phyloP scores from a whole-genome alignment of 2,797 vertebrate genomes.

The Phataginus tetradactyla region DNA sequence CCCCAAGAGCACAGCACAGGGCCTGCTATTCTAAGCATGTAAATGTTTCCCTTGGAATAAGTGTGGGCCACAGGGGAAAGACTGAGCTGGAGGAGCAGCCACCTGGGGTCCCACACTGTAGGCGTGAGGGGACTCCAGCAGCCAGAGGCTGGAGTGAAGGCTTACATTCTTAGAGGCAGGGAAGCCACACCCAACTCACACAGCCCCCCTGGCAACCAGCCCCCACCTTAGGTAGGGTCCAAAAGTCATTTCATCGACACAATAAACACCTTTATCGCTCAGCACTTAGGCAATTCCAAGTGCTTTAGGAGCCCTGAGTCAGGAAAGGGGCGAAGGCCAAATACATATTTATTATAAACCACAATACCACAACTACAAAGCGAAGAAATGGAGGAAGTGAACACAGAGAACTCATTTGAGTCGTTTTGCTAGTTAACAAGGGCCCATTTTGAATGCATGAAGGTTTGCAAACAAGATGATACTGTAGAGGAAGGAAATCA shows the following conservation, averaged over 20 bases:
- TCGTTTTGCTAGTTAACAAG: not conserved
- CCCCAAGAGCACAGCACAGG: not conserved
- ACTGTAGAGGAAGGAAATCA: not conserved
- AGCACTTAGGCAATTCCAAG: not conserved
- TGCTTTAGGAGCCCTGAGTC: not conserved
- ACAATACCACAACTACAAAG: not conserved
- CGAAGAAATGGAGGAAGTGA: not conserved
- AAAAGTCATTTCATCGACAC: not conserved
- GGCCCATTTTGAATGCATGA: not conserved
- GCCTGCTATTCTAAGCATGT: not conserved
- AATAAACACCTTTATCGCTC: not conserved
- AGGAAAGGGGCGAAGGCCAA: not conserved
- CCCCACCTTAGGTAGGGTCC: not conserved
- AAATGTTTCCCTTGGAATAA: not conserved
- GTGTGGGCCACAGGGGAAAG: not conserved
- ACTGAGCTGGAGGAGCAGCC: not conserved
- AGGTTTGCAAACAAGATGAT: not conserved
- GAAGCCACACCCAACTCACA: not conserved
- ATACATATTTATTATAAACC: not conserved
- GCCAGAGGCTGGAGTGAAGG: not conserved
- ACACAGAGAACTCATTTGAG: not conserved
- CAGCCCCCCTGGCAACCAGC: not conserved
- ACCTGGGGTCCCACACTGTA: too few species aligned
- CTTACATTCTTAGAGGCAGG: not conserved
- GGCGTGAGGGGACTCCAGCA: not conserved